Evolutionary conservation across 2,113 vertebrate genomes (phyloP), one percentile per base, ranked within the genome.

Genomic region (Eubucco bourcierii): DNA sequence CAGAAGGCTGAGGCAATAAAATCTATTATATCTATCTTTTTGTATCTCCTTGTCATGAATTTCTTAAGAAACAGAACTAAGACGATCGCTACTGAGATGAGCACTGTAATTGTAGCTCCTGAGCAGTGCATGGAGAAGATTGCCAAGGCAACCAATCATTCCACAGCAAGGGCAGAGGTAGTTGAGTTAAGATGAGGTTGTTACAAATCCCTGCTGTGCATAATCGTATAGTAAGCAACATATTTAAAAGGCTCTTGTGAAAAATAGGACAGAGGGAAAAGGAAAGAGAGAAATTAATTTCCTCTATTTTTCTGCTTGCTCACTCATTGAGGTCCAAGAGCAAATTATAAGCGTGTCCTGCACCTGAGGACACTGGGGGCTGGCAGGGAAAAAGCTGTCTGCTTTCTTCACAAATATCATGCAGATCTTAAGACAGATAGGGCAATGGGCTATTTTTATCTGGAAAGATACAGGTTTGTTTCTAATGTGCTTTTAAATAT

Each of bases 201-300:
- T 94, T 97, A 96, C 59, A 80, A 97, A 85, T 90, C 88, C 93
- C 93, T 94, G 67, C 94, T 93, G 97, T 94, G 16, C 87, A 83
- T 97, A 97, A 98, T 97, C 97, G 95, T 95, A 90, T 94, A 97
- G 95, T 93, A 95, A 95, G 96, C 96, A 95, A 97, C 95, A 86
- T 98, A 96, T 95, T 96, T 91, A 97, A 98, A 98, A 97, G 96
- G 97, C 96, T 94, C 97, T 98, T 97, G 88, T 97, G 84, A 93
- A 96, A 96, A 97, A 95, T 94, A 96, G 96, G 92, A 90, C 93
- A 82, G 77, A 84, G 20, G 61, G 86, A 41, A 83, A 82, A 67
- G 71, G 84, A 95, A 93, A 5, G 2, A 86, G 72, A 55, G 61
- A 96, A 97, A 97, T 97, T 98, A 97, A 97, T 98, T 98, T 95